Conservation (phyloP, 2,888 invertebrate genomes). For the Lasiommata megera region DNA sequence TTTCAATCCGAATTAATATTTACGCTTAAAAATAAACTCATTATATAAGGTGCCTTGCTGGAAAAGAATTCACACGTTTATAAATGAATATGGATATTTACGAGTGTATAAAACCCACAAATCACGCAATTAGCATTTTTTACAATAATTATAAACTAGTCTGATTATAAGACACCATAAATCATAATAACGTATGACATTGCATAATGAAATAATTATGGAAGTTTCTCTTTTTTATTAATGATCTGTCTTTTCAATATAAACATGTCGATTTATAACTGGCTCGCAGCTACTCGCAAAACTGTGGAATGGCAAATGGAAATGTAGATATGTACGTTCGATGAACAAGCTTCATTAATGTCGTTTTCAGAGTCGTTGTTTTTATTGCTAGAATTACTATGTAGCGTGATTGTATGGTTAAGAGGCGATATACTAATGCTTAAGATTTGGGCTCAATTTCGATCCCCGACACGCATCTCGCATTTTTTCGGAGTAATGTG, state of each 20-base stretch:
- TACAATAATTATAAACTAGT: background rate
- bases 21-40: no score
- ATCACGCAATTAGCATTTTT: background rate
- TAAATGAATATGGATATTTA: background rate
- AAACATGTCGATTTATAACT: background rate
- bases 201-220: constrained; percentile 2
- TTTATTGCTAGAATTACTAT: no score
- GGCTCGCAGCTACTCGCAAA: background rate
- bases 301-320: background rate
- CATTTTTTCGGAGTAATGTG: no score
- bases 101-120: background rate
- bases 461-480: no score
- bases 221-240: constrained; percentile 7
- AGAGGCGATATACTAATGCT: no score
- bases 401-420: no score
- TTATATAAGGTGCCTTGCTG: background rate
- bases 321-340: background rate
- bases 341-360: background rate
- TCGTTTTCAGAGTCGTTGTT: no score
- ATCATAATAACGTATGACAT: constrained; percentile 1
- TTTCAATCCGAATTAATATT: no score
- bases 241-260: background rate
- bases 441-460: no score
- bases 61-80: background rate
- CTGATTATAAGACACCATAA: background rate